Base-by-base conservation (phyloP, 2,888 invertebrate species). In the Hoplodrina blanda region DNA sequence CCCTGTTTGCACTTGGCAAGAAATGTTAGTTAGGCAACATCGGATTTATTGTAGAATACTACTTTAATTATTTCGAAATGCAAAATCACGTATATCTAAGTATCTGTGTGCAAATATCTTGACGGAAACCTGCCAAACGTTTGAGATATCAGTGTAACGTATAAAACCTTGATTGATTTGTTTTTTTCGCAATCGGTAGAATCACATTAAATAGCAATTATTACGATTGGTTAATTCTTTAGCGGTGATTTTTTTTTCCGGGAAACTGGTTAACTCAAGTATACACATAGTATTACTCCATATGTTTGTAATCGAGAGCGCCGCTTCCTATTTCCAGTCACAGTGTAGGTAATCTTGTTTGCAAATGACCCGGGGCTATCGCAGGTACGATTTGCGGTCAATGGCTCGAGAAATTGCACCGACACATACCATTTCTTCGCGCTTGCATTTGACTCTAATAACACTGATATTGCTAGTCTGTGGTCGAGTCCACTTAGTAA, bases 371-470 rank as follows among this genome's bases (percentile, higher is more conserved):
- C 75, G 85, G 65, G 89, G 91, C 90, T 87, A 90, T 90, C 84
- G 85, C 91, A 88, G 89, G 90, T 90, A 88, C 81, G 83, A 90
- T 93, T 91, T 89, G 90, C 88, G 93, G 93, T 89, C 92, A 91
- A 88, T 90, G 92, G 88, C 91, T 90, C 85, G 88, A 90, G 90
- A 91, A 90, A 91, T 90, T 91, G 89, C 88, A 88, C 73, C 72
- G 78, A 84, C 82, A 85, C 64, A 81, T 84, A 73, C 62, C 67
- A 76, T 83, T 81, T 85, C 80, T 80, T 76, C 73, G 62, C 66
- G 79, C 81, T 81, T 79, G 80, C 71, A 78, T 73, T 76, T 79
- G 30, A 77, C 53, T 73, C 62, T 76, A 81, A 82, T 81, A 79
- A 69, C 69, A 73, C 67, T 68, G 70, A 73, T 70, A 79, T 64